Conservation (phyloP, 2,113 vertebrate genomes). For the Colistium nudipinnis region DNA sequence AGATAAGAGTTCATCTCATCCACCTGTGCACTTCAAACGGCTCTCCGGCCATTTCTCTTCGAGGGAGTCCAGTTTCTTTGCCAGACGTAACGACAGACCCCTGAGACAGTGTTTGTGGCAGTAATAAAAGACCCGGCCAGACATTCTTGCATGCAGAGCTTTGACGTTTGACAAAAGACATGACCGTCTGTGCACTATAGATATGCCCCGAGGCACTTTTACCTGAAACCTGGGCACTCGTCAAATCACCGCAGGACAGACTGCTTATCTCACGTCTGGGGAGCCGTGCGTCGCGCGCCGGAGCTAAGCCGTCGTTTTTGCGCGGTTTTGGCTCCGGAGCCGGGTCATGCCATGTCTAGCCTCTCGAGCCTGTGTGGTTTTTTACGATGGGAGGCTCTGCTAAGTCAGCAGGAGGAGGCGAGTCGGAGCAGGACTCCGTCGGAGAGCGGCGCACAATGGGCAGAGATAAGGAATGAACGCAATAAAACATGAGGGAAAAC, state of each 20-base stretch:
- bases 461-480: constrained; percentile 29
- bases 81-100: constrained; percentile 46
- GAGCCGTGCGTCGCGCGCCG: constrained; percentile 43
- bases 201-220: constrained; percentile 34
- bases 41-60: constrained; percentile 27
- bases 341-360: constrained; percentile 72
- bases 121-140: constrained; percentile 43
- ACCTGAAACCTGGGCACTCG: constrained; percentile 50
- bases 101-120: constrained; percentile 42
- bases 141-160: constrained; percentile 41
- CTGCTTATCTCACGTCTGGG: constrained; percentile 78
- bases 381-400: constrained; percentile 73
- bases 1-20: constrained; percentile 59
- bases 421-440: constrained; percentile 69
- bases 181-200: constrained; percentile 59
- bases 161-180: constrained; percentile 46
- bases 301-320: constrained; percentile 64
- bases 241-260: constrained; percentile 71
- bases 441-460: constrained; percentile 31
- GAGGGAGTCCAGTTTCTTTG: constrained; percentile 53
- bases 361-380: constrained; percentile 73
- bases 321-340: constrained; percentile 62
- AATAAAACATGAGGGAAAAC: constrained; percentile 21
- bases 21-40: constrained; percentile 73
- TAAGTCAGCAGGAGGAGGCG: constrained; percentile 75